Conservation (phyloP, 2,888 invertebrate genomes). For the Aleiodes alternator region DNA sequence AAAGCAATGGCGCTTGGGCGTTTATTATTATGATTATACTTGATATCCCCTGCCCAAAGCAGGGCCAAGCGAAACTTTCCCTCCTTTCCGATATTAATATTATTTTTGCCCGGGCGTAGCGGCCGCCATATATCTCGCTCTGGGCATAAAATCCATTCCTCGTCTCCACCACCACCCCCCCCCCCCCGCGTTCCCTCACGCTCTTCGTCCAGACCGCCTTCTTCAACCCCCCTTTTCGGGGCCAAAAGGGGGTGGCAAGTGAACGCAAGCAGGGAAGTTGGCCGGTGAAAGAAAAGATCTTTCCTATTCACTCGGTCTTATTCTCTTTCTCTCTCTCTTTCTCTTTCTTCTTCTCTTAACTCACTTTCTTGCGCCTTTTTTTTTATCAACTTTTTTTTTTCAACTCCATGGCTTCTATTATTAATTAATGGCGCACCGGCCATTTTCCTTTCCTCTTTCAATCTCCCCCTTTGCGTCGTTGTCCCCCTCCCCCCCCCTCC, state of each 20-base stretch:
- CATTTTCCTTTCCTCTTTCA: slow-evolving; percentile 65
- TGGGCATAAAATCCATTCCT: slow-evolving; percentile 75
- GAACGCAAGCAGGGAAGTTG: slow-evolving; percentile 48
- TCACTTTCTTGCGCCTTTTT: slow-evolving; percentile 48
- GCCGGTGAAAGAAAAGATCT: slow-evolving; percentile 41
- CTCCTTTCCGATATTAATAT: slow-evolving; percentile 75
- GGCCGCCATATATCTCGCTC: slow-evolving; percentile 75
- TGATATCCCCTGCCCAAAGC: slow-evolving; percentile 75
- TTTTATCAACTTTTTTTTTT: slow-evolving; percentile 33
- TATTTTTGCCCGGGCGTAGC: slow-evolving; percentile 75
- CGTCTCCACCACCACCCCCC: slow-evolving; percentile 66
- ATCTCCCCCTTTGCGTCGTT: background rate
- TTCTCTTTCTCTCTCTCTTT: slow-evolving; percentile 25
- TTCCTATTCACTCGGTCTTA: slow-evolving; percentile 37
- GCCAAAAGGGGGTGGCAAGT: slow-evolving; percentile 51
- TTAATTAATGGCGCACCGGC: slow-evolving; percentile 73
- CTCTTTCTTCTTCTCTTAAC: slow-evolving; percentile 41
- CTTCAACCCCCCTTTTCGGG: slow-evolving; percentile 58
- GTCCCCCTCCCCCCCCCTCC: background rate
- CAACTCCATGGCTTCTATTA: slow-evolving; percentile 64
- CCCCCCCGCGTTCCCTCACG: slow-evolving; percentile 59
- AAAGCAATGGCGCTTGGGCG: slow-evolving; percentile 73
- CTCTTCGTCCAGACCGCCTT: slow-evolving; percentile 54
- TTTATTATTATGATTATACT: slow-evolving; percentile 75
- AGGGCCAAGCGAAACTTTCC: slow-evolving; percentile 74